phyloP scores from a whole-genome alignment of 2,113 vertebrate genomes.

The Ardeotis arabs region DNA sequence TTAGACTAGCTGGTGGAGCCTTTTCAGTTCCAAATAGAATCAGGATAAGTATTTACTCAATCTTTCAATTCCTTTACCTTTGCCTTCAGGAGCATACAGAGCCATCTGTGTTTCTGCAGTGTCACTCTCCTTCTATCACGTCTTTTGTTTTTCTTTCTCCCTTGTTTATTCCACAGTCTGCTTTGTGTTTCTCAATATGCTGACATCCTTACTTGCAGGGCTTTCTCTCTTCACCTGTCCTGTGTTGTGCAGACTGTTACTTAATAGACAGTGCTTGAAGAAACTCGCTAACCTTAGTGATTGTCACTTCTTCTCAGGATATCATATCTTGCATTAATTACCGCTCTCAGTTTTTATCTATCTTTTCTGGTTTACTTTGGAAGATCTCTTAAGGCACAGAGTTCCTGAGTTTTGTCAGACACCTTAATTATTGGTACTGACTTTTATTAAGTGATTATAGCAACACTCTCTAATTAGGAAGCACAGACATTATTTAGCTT shows the following conservation, averaged over 20 bases:
- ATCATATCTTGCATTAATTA: not conserved
- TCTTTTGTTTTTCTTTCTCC: not conserved
- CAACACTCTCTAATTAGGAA: not conserved
- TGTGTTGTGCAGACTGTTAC: not conserved
- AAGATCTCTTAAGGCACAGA: not conserved
- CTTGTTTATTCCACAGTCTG: not conserved
- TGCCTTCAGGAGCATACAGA: not conserved
- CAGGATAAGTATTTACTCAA: not conserved
- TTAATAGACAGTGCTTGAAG: not conserved
- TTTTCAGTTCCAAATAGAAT: not conserved
- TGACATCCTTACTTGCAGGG: not conserved
- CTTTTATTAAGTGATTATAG: not conserved
- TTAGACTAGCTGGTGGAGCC: not conserved
- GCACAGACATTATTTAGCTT: not conserved
- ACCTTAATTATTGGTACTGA: not conserved
- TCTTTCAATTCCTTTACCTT: not conserved
- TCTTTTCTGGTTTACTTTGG: not conserved
- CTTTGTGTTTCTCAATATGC: not conserved
- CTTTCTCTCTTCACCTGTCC: not conserved
- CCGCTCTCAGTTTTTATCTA: not conserved
- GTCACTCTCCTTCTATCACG: not conserved
- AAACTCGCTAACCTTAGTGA: not conserved
- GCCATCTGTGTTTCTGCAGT: not conserved
- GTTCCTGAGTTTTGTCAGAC: not conserved
- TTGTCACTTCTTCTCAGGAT: not conserved